Conservation (phyloP, 2,888 invertebrate genomes). For the Drosophila lutescens region DNA sequence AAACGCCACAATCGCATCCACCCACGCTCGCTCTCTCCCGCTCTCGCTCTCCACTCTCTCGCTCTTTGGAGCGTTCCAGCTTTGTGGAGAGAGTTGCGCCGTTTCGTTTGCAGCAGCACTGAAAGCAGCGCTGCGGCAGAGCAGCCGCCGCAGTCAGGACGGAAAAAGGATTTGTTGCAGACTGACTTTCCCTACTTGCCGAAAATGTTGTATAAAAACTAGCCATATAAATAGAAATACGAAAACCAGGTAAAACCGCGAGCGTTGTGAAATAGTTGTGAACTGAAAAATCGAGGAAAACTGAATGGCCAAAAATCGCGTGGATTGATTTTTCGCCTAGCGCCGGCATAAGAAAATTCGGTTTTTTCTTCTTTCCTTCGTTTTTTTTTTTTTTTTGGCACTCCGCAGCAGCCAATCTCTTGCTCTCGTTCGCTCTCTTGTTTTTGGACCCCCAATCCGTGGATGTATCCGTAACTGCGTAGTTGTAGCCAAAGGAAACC, state of each 20-base stretch:
- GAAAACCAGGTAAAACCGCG: conserved; percentile 13
- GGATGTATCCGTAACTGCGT: conserved; percentile 50
- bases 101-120: conserved; percentile 62
- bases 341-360: conserved; percentile 41
- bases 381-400: conserved; percentile 19
- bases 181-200: conserved; percentile 33
- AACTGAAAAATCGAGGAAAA: conserved; percentile 17
- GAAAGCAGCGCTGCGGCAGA: conserved; percentile 30
- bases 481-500: conserved; percentile 26
- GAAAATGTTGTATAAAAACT: conserved; percentile 47
- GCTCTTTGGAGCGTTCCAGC: conserved; percentile 25
- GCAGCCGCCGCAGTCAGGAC: conserved; percentile 34
- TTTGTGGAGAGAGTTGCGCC: conserved; percentile 59
- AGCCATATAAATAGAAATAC: conserved; percentile 3
- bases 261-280: neutral
- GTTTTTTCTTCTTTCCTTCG: conserved; percentile 15
- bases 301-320: conserved; percentile 10
- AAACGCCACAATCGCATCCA: conserved; percentile 58
- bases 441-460: conserved; percentile 45
- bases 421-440: conserved; percentile 9
- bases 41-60: conserved; percentile 24
- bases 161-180: conserved; percentile 53
- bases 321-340: conserved; percentile 25
- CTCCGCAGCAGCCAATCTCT: conserved; percentile 42
- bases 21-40: conserved; percentile 52